A percentile compares a stretch with the other conserved stretches of the same genome.
Conservation (phyloP, 1,140 invertebrate species). For the Ceratosolen solmsi region DNA sequence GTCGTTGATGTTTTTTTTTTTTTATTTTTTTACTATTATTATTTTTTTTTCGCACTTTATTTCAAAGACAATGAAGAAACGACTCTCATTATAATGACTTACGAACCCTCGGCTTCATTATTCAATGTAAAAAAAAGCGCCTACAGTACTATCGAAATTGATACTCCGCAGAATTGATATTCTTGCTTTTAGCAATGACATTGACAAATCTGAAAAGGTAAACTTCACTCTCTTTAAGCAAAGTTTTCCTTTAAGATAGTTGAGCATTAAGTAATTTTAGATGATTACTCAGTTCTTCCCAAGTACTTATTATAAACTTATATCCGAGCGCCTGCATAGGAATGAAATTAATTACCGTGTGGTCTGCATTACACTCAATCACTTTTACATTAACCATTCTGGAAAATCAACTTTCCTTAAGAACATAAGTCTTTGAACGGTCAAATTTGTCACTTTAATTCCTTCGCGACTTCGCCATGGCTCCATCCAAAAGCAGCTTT, state of each 20-base stretch:
- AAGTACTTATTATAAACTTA: neutral
- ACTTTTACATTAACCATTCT: conserved; percentile 1
- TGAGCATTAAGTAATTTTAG: neutral
- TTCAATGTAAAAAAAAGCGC: neutral
- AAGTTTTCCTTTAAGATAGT: neutral
- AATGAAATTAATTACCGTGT: conserved; percentile 1
- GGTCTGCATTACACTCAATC: neutral
- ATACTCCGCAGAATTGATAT: neutral
- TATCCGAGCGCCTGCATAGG: neutral
- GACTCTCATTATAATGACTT: neutral
- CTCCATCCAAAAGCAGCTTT: conserved; percentile 18
- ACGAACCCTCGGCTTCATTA: neutral
- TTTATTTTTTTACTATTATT: no score
- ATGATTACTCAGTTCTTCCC: neutral
- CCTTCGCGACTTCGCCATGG: neutral
- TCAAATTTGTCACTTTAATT: conserved; percentile 42
- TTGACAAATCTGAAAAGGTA: neutral
- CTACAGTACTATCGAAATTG: neutral
- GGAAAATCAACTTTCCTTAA: conserved; percentile 7
- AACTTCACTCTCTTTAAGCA: neutral
- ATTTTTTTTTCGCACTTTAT: no score
- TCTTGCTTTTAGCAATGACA: no score
- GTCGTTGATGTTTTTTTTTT: no score
- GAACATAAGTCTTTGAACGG: conserved; percentile 15
- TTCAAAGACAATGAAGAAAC: neutral